phyloP scores from a whole-genome alignment of 2,113 vertebrate genomes.

The Chrysemys picta region DNA sequence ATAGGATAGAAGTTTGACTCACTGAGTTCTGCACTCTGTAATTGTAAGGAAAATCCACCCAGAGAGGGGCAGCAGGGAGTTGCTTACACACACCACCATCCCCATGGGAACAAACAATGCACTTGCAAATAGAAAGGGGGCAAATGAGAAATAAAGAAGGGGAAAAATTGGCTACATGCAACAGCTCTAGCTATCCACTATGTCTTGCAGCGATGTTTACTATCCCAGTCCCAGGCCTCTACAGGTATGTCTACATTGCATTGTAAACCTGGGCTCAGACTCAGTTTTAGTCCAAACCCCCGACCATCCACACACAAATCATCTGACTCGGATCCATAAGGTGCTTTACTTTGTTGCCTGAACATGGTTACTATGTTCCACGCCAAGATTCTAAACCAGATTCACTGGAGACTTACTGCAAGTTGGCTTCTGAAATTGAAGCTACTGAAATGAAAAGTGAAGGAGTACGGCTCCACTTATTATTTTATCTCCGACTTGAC shows the following conservation, averaged over 20 bases:
- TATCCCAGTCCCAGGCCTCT: neutral
- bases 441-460: neutral
- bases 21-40: neutral
- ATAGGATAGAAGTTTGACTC: neutral
- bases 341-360: neutral
- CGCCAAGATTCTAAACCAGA: neutral
- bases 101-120: neutral
- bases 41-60: neutral
- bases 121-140: neutral
- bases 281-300: neutral
- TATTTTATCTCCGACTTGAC: neutral
- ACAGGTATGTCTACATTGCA: neutral
- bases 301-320: neutral
- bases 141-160: neutral
- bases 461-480: neutral
- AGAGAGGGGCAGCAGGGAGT: neutral
- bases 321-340: too few relatives aligned
- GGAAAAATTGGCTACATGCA: neutral
- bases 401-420: neutral
- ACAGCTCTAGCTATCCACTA: neutral
- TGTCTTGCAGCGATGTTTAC: neutral
- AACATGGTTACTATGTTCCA: neutral
- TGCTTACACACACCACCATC: neutral
- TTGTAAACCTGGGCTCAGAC: neutral
- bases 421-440: neutral